Evolutionary conservation across 2,113 vertebrate species (phyloP).

Genomic region (Ictidomys tridecemlineatus): DNA sequence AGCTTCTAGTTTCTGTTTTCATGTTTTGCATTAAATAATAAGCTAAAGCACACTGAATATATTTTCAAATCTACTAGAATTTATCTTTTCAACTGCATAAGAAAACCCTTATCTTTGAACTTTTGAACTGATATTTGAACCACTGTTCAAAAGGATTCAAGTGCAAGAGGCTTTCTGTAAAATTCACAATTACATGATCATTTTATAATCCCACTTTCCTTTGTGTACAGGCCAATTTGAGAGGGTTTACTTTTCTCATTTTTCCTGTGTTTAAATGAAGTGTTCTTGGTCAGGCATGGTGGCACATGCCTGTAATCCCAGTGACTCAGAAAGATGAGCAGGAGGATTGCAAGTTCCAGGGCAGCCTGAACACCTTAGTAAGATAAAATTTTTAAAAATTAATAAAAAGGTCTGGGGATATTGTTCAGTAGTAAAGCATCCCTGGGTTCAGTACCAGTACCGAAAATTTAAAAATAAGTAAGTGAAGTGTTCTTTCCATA

Average conservation of each 20-base stretch:
- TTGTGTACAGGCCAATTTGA: not conserved
- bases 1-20: not conserved
- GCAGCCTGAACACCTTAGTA: too few relatives aligned
- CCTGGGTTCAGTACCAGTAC: too few relatives aligned
- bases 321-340: too few relatives aligned
- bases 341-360: too few relatives aligned
- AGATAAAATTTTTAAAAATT: too few relatives aligned
- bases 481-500: not conserved
- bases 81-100: not conserved
- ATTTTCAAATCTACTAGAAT: not conserved
- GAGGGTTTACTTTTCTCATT: not conserved
- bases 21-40: not conserved
- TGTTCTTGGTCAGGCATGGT: not conserved
- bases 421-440: too few relatives aligned
- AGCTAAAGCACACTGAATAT: not conserved
- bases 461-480: too few relatives aligned
- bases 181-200: not conserved
- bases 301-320: too few relatives aligned
- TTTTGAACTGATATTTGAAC: slow-evolving; percentile 19
- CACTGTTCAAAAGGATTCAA: not conserved
- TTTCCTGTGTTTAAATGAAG: slow-evolving; percentile 37
- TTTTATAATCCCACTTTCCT: slow-evolving; percentile 32
- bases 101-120: slow-evolving; percentile 15
- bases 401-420: too few relatives aligned
- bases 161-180: slow-evolving; percentile 13